Evolutionary conservation across 2,113 vertebrate genomes (phyloP).

Genomic region (Meleagris gallopavo): DNA sequence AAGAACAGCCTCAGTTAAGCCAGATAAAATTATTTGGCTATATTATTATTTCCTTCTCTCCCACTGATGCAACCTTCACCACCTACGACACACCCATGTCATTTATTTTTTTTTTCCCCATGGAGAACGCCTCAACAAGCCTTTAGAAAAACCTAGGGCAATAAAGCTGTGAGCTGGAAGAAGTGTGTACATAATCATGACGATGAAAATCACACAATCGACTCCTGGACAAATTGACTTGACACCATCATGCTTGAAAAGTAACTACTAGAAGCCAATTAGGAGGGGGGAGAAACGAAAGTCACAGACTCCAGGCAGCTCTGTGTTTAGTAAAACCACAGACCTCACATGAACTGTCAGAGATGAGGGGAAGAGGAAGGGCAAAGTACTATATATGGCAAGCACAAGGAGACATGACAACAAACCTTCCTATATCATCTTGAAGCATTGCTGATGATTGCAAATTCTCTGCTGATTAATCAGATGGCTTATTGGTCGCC

Average conservation of each 20-base stretch:
- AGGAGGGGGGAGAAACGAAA: background rate
- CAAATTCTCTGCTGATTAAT: conserved; percentile 56
- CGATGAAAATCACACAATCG: conserved; percentile 6
- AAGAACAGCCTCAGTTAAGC: background rate
- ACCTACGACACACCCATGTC: background rate
- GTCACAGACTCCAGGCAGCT: background rate
- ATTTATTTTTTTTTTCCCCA: background rate
- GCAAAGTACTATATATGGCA: conserved; percentile 46
- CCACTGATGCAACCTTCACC: background rate
- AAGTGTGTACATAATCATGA: background rate
- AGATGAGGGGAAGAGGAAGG: conserved; percentile 14
- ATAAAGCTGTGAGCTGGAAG: background rate
- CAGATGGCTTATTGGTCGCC: conserved; percentile 15
- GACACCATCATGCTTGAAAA: conserved; percentile 37
- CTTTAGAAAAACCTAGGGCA: background rate
- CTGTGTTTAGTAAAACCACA: background rate
- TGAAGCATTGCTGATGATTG: conserved; percentile 37
- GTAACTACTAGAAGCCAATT: conserved; percentile 37
- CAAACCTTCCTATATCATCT: conserved; percentile 33
- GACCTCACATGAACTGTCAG: conserved; percentile 32
- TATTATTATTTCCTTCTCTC: background rate
- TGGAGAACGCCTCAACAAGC: background rate
- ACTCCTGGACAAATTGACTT: conserved; percentile 37
- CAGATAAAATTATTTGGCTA: background rate
- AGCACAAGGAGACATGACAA: conserved; percentile 16